phyloP scores from a whole-genome alignment of 2,113 vertebrate genomes.

The Canis aureus region DNA sequence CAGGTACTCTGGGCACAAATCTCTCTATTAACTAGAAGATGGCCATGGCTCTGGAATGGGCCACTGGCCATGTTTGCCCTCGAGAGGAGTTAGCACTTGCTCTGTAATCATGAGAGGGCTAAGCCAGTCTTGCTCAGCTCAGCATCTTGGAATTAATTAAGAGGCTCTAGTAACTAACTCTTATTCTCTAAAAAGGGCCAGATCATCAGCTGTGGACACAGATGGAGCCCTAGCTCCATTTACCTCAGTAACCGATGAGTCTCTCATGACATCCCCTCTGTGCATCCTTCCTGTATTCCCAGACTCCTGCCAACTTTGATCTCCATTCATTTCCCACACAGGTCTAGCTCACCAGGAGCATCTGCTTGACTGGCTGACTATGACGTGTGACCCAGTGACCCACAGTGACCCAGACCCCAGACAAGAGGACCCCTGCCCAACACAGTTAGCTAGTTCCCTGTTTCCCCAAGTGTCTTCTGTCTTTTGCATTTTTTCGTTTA shows the following conservation, averaged over 20 bases:
- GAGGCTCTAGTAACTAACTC: conserved; percentile 77
- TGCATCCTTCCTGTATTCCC: neutral
- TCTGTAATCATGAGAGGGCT: conserved; percentile 62
- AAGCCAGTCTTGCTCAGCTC: conserved; percentile 72
- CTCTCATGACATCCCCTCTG: conserved; percentile 55
- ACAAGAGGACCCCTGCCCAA: neutral
- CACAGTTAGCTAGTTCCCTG: neutral
- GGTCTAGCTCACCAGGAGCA: neutral
- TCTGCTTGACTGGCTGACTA: neutral
- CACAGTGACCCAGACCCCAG: neutral
- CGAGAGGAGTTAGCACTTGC: neutral
- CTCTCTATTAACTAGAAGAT: neutral
- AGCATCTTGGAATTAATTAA: conserved; percentile 83
- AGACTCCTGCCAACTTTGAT: neutral
- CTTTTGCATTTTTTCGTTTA: neutral
- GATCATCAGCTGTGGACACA: conserved; percentile 81
- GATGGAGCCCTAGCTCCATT: conserved; percentile 80
- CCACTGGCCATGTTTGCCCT: neutral
- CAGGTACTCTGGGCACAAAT: neutral
- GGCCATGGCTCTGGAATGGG: neutral
- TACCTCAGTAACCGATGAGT: conserved; percentile 81
- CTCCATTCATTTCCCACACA: neutral
- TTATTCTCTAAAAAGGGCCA: conserved; percentile 76
- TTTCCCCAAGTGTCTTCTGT: neutral
- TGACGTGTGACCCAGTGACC: neutral